Base-by-base conservation (phyloP, 2,797 vertebrate species). In the Zenarchopterus dispar region DNA sequence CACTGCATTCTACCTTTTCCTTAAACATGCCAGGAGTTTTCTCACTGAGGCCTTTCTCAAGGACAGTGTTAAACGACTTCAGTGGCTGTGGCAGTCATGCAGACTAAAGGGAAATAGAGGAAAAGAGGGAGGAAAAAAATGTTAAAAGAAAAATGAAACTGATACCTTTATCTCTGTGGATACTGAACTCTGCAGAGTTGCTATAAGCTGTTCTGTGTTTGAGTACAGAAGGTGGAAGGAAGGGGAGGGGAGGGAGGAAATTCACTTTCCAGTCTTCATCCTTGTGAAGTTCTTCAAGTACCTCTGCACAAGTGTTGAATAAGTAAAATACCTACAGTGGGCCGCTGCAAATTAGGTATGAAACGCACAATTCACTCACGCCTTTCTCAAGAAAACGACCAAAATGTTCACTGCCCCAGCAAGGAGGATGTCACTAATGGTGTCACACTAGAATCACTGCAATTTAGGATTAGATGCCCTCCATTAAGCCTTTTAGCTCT, bases 1-100 rank as follows among this genome's bases (percentile, higher is more conserved):
- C 94, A 96, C 95, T 81, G 92, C 93, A 94, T 96, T 96, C 95
- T 95, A 96, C 95, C 95, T 96, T 95, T 95, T 96, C 94, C 96
- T 97, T 95, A 96, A 96, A 96, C 95, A 97, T 96, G 96, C 95
- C 95, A 95, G 94, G 95, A 96, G 96, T 95, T 96, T 95, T 95
- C 95, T 95, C 95, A 95, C 95, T 93, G 93, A 95, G 96, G 96
- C 94, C 94, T 94, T 96, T 97, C 95, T 97, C 97, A 97, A 98
- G 97, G 97, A 98, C 96, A 93, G 94, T 94, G 94, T 96, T 96
- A 96, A 97, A 96, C 94, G 95, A 96, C 95, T 96, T 97, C 93
- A 94, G 94, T 93, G 93, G 94, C 94, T 93, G 88, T 94, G 93
- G 88, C 88, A 92, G 93, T 95, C 89, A 88, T 88, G 89, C 88